Percentiles rank a stretch among this genome's conserved stretches.
These are phyloP conservation scores for Armadillidium nasatum DNA, from an alignment of 1,140 invertebrate genomes.

Conservation along the genomic window DNA sequence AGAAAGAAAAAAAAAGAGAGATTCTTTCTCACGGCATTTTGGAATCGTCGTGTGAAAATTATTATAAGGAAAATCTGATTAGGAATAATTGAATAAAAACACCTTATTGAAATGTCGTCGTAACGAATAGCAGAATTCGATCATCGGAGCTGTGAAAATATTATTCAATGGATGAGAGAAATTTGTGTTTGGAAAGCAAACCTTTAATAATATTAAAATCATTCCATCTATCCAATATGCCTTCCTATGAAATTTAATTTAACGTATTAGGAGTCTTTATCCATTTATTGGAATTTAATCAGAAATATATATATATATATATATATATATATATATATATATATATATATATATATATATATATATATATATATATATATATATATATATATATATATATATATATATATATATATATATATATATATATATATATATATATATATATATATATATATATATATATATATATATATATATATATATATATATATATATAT, in stretches of 20 bases:
- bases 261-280: neutral
- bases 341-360: too few relatives aligned
- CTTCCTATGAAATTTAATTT: neutral
- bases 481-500: too few relatives aligned
- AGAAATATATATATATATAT: neutral
- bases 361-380: too few relatives aligned
- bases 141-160: neutral
- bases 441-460: too few relatives aligned
- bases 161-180: neutral
- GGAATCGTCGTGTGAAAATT: neutral
- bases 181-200: neutral
- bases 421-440: too few relatives aligned
- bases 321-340: neutral
- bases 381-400: too few relatives aligned
- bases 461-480: too few relatives aligned
- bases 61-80: constrained; percentile 3
- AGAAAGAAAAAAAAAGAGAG: too few relatives aligned
- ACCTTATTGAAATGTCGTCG: neutral
- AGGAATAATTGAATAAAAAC: neutral
- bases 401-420: too few relatives aligned
- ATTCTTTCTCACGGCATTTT: neutral
- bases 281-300: neutral
- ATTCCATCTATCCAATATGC: neutral
- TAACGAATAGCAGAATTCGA: neutral
- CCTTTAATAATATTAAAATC: constrained; percentile 2